Evolutionary conservation across 2,888 invertebrate genomes (phyloP), one percentile per base, ranked within the genome.

Genomic region (Sicus ferrugineus): DNA sequence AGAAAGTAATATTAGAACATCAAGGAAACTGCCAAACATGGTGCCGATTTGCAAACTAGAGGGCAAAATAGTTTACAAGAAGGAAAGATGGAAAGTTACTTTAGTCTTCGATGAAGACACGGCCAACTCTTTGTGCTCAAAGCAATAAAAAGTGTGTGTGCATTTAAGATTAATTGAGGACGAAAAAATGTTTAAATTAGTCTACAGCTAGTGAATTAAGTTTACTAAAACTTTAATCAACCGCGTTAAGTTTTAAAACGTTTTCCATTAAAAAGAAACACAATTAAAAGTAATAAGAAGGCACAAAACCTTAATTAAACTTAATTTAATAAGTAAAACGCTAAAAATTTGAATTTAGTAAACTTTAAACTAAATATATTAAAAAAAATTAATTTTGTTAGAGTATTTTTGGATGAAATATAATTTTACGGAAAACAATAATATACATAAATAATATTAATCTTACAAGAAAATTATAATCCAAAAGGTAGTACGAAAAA

Each of bases 1-100:
- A 59, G 67, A 69, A 46, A 70, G 67, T 69, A 70, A 72, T 68
- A 70, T 72, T 67, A 70, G 63, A 31, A 46, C 38, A 72, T 68
- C 48, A 69, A 52, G 56, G 67, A 70, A 59, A 67, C 26, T 61
- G 23, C 7, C 62, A 67, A 58, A 28, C 11, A 67, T 67, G 67
- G 67, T 67, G 67, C 67, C 67, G 67, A 48, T 48, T 58, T 58
- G 42, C 14, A 67, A 58, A 42, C 16, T n/a, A 58, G 28, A 58
- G 21, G 48, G 46, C 67, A 66, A 62, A 61, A 31, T 58, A 61
- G 19, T 11, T 56, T 34, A 50, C n/a, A n/a, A n/a, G n/a, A n/a
- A n/a, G n/a, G n/a, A n/a, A 52, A 65, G 42, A 48, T 42, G 11
- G n/a, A 48, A 67, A 66, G 19, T 48, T 63, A 63, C 30, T 63